Evolutionary conservation across 1,140 invertebrate species (phyloP).

Genomic region (Ceratitis capitata): DNA sequence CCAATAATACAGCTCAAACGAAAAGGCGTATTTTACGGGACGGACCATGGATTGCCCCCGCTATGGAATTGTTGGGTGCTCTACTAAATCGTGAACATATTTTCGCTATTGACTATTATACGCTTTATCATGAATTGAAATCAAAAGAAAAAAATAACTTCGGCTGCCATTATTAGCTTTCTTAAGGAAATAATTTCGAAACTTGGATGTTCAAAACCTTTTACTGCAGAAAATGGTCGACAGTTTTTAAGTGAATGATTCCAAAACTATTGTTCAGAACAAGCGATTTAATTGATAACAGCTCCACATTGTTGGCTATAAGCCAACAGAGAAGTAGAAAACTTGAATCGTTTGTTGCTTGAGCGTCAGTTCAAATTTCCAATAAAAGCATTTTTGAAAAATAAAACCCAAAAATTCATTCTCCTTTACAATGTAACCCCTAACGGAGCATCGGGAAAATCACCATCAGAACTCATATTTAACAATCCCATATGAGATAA

Average conservation of each 20-base stretch:
- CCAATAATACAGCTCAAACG: constrained; percentile 23
- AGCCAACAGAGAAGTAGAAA: too few relatives aligned
- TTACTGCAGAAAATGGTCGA: constrained; percentile 43
- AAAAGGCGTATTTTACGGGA: constrained; percentile 49
- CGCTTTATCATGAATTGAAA: constrained; percentile 48
- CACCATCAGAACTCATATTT: constrained; percentile 40
- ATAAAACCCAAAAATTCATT: constrained; percentile 45
- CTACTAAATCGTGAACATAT: constrained; percentile 52
- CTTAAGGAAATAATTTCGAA: constrained; percentile 45
- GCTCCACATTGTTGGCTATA: not conserved
- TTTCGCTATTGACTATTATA: constrained; percentile 50
- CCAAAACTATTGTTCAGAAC: constrained; percentile 3
- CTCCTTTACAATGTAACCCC: constrained; percentile 48
- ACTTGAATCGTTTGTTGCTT: too few relatives aligned
- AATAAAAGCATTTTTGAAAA: too few relatives aligned
- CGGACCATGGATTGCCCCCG: constrained; percentile 58
- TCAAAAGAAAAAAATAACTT: constrained; percentile 10
- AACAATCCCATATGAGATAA: constrained; percentile 20
- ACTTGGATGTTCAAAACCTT: constrained; percentile 44
- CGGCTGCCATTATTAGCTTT: constrained; percentile 12
- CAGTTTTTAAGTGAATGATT: constrained; percentile 33
- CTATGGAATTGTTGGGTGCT: constrained; percentile 56
- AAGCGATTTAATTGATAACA: not conserved
- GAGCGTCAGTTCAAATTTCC: too few relatives aligned
- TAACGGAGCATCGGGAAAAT: constrained; percentile 46